A percentile compares a stretch with the other conserved stretches of the same genome.
These are phyloP conservation scores for Halocaridina rubra DNA, from an alignment of 2,888 invertebrate species.

Conservation along the genomic window DNA sequence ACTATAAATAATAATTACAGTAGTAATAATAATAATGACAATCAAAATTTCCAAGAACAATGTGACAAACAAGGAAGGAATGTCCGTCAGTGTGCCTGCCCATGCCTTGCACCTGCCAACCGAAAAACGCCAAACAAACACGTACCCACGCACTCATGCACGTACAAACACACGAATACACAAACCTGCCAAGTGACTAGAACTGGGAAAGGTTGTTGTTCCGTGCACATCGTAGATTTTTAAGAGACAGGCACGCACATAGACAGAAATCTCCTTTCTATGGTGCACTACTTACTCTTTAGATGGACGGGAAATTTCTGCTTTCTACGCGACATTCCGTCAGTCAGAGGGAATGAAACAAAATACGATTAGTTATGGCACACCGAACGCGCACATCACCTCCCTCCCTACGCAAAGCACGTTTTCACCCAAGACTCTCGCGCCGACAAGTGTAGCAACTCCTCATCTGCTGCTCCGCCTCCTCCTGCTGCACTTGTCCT, in stretches of 20 bases:
- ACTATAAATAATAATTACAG: background rate
- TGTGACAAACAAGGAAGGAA: too few relatives aligned
- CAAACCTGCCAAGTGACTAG: background rate
- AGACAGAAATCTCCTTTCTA: background rate
- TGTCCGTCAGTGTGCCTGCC: too few relatives aligned
- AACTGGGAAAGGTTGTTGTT: background rate
- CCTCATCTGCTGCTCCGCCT: too few relatives aligned
- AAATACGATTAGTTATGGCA: background rate
- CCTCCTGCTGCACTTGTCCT: constrained; percentile 31
- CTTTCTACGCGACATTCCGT: constrained; percentile 45
- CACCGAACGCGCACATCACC: constrained; percentile 12
- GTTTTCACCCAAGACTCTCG: background rate
- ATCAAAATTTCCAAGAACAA: too few relatives aligned
- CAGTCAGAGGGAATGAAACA: background rate
- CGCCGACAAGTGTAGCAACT: constrained; percentile 11
- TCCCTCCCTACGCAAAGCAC: constrained; percentile 20
- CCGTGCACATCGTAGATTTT: background rate
- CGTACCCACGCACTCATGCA: background rate
- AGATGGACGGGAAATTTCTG: constrained; percentile 47
- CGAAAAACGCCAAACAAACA: too few relatives aligned
- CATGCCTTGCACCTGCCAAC: background rate
- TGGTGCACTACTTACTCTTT: constrained; percentile 24
- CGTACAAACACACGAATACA: background rate
- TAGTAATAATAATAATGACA: too few relatives aligned
- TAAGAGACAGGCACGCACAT: too few relatives aligned